Conservation (phyloP, 35 echinoderm and acorn worm species). For the Ptychodera flava region DNA sequence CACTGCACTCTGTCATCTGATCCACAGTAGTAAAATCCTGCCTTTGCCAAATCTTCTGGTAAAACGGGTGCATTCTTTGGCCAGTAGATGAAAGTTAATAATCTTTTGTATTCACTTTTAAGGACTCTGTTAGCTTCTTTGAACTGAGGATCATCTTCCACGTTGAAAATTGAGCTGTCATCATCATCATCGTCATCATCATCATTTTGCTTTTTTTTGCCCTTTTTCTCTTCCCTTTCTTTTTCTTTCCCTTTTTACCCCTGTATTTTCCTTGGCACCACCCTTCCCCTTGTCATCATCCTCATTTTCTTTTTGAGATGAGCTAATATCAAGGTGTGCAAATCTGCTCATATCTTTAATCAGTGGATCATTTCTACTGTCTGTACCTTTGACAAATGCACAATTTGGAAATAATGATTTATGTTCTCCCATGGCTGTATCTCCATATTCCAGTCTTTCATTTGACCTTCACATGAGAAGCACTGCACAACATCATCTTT, state of each 20-base stretch:
- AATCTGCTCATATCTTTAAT: neutral
- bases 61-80: slow-evolving; percentile 43
- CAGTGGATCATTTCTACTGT: slow-evolving; percentile 45
- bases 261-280: slow-evolving; percentile 17
- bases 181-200: slow-evolving; percentile 14
- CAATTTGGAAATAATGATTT: slow-evolving; percentile 70
- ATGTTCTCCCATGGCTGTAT: slow-evolving; percentile 92
- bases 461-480: slow-evolving; percentile 67
- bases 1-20: slow-evolving; percentile 65
- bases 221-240: neutral
- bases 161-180: neutral
- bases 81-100: slow-evolving; percentile 76
- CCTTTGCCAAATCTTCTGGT: slow-evolving; percentile 53
- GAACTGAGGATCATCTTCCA: neutral
- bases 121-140: slow-evolving; percentile 8
- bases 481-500: slow-evolving; percentile 68
- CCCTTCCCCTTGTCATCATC: no score
- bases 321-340: no score
- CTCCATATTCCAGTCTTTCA: slow-evolving; percentile 81
- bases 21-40: slow-evolving; percentile 66
- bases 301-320: neutral
- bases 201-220: neutral
- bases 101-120: slow-evolving; percentile 57
- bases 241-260: slow-evolving; percentile 2
- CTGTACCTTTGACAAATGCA: slow-evolving; percentile 53